phyloP scores from a whole-genome alignment of 2,888 invertebrate species.

The Lucinisca nassula region DNA sequence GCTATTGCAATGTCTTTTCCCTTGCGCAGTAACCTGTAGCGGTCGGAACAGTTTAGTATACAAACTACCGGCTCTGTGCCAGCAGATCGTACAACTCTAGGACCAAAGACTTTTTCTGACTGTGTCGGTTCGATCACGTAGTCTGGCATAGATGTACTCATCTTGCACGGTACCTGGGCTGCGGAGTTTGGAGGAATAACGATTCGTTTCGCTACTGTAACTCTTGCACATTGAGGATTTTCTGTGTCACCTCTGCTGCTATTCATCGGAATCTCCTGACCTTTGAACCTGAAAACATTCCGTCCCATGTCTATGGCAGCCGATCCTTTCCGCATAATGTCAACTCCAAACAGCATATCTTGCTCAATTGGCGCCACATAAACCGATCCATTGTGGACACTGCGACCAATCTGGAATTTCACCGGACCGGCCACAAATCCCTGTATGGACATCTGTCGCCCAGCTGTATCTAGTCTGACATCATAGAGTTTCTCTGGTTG shows the following conservation, averaged over 20 bases:
- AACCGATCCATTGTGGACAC: neutral
- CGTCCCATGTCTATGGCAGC: constrained; percentile 1
- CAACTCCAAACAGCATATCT: constrained; percentile 4
- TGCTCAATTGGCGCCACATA: neutral
- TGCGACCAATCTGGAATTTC: too few relatives aligned
- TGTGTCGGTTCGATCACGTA: neutral
- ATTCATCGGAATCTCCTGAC: neutral
- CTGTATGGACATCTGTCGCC: neutral
- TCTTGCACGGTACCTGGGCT: neutral
- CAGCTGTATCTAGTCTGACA: neutral
- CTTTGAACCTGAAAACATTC: neutral
- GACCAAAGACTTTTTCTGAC: neutral
- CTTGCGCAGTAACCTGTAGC: neutral
- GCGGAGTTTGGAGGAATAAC: neutral
- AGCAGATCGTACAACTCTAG: neutral
- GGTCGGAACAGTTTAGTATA: neutral
- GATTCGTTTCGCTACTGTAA: neutral
- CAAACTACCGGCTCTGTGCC: neutral
- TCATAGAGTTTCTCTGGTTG: neutral
- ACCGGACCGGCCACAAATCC: too few relatives aligned
- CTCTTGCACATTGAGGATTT: neutral
- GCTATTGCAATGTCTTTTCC: neutral
- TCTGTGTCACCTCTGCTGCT: neutral
- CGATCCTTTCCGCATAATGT: neutral
- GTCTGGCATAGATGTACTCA: neutral